These are phyloP conservation scores for Austrofundulus limnaeus DNA, from an alignment of 2,113 vertebrate species.

Conservation along the genomic window DNA sequence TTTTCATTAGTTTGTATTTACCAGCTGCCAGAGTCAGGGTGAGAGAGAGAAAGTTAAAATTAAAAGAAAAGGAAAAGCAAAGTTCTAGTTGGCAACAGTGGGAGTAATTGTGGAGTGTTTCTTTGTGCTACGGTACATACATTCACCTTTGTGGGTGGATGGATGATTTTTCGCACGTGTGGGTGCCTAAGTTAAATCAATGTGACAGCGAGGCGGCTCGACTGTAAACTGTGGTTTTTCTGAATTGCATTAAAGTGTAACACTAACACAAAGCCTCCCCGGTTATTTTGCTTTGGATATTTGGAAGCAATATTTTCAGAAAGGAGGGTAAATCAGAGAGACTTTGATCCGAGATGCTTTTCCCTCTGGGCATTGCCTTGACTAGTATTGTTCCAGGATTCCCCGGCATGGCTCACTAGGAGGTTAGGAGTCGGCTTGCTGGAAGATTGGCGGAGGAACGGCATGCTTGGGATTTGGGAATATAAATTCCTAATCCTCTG, in stretches of 20 bases:
- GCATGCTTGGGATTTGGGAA: conserved; percentile 65
- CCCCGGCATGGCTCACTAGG: conserved; percentile 50
- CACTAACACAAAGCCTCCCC: conserved; percentile 24
- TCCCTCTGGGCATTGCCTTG: conserved; percentile 51
- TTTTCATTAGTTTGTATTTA: conserved; percentile 8
- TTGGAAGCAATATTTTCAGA: conserved; percentile 41
- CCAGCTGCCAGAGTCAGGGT: conserved; percentile 1
- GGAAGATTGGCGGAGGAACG: conserved; percentile 48
- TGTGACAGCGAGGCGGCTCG: conserved; percentile 48
- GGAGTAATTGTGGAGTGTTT: conserved; percentile 23
- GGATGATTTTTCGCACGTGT: conserved; percentile 49
- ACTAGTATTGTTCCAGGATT: conserved; percentile 70
- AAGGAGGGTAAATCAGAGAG: conserved; percentile 47
- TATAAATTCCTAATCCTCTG: conserved; percentile 62
- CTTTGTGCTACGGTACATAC: not conserved
- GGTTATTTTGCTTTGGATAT: conserved; percentile 6
- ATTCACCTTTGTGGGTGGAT: conserved; percentile 52
- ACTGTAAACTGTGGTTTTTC: conserved; percentile 54
- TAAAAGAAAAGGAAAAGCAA: not conserved
- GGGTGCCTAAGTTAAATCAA: conserved; percentile 53
- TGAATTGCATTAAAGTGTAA: conserved; percentile 48
- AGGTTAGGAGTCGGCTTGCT: conserved; percentile 45
- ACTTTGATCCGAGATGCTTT: conserved; percentile 40
- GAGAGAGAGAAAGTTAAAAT: not conserved
- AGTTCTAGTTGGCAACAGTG: conserved; percentile 27